Evolutionary conservation across 2,113 vertebrate genomes (phyloP).

Genomic region (Zonotrichia leucophrys): DNA sequence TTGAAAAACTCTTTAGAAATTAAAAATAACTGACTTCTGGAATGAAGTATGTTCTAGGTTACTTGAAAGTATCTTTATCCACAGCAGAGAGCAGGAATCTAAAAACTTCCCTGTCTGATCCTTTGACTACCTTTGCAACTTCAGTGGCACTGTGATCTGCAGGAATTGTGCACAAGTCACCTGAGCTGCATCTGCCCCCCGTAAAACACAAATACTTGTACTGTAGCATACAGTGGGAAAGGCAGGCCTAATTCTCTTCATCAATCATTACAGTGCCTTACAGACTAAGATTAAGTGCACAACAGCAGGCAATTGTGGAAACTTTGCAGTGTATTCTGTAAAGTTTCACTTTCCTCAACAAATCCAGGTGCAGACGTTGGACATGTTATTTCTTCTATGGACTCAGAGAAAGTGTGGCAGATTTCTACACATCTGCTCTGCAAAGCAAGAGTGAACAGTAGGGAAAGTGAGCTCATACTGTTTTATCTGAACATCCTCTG

Average conservation of each 20-base stretch:
- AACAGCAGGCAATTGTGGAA: background rate
- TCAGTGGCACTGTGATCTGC: fast-evolving
- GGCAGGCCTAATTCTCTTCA: background rate
- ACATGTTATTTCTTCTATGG: background rate
- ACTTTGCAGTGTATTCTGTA: background rate
- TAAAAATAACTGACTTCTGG: slow-evolving; percentile 8
- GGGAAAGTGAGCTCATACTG: background rate
- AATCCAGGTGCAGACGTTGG: fast-evolving
- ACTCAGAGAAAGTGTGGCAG: background rate
- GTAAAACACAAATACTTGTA: background rate
- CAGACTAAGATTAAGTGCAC: background rate
- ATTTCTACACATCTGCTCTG: background rate
- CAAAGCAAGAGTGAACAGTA: background rate
- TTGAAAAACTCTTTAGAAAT: background rate
- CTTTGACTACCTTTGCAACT: background rate
- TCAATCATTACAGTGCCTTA: background rate
- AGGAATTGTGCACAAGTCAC: fast-evolving
- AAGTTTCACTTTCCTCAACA: background rate
- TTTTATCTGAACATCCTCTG: background rate
- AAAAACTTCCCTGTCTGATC: background rate
- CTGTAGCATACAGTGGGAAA: background rate
- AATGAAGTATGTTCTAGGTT: background rate
- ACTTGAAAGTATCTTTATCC: background rate
- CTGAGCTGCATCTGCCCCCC: background rate
- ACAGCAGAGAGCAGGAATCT: background rate